Evolutionary conservation across 1,140 invertebrate species (phyloP).

Genomic region (Wiebesia pumilae): DNA sequence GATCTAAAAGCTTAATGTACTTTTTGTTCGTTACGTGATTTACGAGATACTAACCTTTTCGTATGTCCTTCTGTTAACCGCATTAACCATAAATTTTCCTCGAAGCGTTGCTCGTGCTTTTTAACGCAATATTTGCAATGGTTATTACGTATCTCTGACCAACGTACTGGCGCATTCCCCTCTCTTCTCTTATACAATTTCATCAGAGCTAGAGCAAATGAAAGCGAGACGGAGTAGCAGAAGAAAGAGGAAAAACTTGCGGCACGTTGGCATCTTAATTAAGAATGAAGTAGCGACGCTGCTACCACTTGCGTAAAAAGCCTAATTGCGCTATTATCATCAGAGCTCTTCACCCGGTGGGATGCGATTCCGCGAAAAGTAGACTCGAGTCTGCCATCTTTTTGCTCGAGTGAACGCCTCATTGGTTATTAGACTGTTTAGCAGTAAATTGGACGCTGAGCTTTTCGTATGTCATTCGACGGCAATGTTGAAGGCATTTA

Average conservation of each 20-base stretch:
- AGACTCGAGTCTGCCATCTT: neutral
- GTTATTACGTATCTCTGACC: neutral
- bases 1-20: no score
- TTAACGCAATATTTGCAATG: neutral
- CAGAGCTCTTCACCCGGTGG: constrained; percentile 30
- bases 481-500: neutral
- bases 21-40: no score
- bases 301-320: constrained; percentile 53
- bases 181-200: neutral
- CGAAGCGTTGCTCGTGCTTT: neutral
- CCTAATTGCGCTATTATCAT: constrained; percentile 57
- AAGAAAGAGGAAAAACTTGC: constrained; percentile 38
- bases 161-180: neutral
- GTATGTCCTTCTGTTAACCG: neutral
- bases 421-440: neutral
- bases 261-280: constrained; percentile 60
- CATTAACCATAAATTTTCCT: neutral
- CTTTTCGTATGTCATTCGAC: neutral
- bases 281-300: constrained; percentile 56
- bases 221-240: neutral
- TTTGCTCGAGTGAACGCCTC: neutral
- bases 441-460: neutral
- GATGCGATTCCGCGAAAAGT: constrained; percentile 50
- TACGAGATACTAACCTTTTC: neutral
- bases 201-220: neutral